Conservation (phyloP, 2,888 invertebrate genomes). For the Hemithea aestivaria region DNA sequence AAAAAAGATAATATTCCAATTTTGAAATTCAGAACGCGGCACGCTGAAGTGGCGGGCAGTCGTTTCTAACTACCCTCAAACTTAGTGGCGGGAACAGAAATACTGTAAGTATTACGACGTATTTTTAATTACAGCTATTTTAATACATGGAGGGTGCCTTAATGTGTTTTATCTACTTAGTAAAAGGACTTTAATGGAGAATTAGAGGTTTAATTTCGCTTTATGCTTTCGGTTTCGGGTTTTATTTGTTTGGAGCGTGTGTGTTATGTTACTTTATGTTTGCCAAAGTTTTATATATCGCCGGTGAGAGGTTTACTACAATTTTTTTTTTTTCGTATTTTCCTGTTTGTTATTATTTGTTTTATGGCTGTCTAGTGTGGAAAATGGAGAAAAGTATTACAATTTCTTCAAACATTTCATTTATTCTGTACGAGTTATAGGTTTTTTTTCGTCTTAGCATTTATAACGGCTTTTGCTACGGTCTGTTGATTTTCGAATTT, state of each 20-base stretch:
- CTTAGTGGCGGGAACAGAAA: slow-evolving; percentile 56
- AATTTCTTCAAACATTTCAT: no score
- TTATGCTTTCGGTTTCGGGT: slow-evolving; percentile 1
- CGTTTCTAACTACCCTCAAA: slow-evolving; percentile 36
- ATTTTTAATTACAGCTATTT: slow-evolving; percentile 24
- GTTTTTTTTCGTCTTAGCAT: no score
- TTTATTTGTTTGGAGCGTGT: not conserved
- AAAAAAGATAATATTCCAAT: slow-evolving; percentile 7
- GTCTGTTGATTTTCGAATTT: no score
- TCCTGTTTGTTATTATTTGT: no score
- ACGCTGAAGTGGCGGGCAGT: slow-evolving; percentile 48
- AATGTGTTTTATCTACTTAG: slow-evolving; percentile 7
- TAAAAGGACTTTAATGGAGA: not conserved
- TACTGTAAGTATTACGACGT: slow-evolving; percentile 50
- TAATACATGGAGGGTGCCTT: slow-evolving; percentile 14
- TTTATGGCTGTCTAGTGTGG: no score
- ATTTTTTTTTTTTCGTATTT: no score
- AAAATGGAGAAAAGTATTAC: no score
- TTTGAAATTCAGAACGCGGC: slow-evolving; percentile 48
- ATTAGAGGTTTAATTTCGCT: slow-evolving; percentile 1
- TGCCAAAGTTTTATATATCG: no score
- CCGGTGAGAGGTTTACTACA: no score
- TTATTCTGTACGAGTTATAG: no score
- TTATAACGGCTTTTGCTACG: no score
- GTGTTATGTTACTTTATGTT: no score